These are phyloP conservation scores for Lepidurus arcticus DNA, from an alignment of 1,140 invertebrate species.

Conservation along the genomic window DNA sequence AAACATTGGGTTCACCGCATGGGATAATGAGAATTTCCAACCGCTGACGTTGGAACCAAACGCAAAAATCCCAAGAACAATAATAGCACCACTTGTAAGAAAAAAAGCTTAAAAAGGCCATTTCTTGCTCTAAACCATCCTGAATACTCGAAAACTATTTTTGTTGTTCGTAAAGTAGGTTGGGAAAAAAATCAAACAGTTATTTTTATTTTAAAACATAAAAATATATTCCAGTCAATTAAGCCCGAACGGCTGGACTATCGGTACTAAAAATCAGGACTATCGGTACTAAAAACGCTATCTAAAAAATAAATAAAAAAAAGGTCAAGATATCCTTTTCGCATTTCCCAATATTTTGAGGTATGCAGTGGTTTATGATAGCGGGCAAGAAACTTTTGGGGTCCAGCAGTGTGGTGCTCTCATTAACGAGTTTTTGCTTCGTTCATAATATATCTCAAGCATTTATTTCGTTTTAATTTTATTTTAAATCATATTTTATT, in stretches of 20 bases:
- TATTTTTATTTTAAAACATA: no score
- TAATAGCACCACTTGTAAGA: not conserved
- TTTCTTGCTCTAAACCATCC: no score
- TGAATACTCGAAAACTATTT: no score
- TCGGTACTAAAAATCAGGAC: no score
- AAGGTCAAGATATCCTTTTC: not conserved
- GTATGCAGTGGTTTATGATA: not conserved
- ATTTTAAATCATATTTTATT: not conserved
- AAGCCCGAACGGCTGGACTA: no score
- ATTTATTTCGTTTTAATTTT: not conserved
- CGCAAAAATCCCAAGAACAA: not conserved
- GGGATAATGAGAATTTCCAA: constrained; percentile 11
- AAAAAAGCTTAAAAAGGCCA: not conserved
- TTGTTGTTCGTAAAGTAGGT: no score
- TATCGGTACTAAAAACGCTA: no score
- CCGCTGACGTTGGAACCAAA: not conserved
- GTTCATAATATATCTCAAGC: not conserved
- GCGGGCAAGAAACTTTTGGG: not conserved
- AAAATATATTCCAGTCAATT: no score
- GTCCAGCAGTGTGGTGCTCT: not conserved
- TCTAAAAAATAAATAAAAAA: no score
- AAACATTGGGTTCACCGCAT: constrained; percentile 21
- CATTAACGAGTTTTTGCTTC: not conserved
- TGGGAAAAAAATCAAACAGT: no score
- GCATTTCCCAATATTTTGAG: not conserved